Base-by-base conservation (phyloP, 2,888 invertebrate genomes). In the Pristionchus entomophagus region DNA sequence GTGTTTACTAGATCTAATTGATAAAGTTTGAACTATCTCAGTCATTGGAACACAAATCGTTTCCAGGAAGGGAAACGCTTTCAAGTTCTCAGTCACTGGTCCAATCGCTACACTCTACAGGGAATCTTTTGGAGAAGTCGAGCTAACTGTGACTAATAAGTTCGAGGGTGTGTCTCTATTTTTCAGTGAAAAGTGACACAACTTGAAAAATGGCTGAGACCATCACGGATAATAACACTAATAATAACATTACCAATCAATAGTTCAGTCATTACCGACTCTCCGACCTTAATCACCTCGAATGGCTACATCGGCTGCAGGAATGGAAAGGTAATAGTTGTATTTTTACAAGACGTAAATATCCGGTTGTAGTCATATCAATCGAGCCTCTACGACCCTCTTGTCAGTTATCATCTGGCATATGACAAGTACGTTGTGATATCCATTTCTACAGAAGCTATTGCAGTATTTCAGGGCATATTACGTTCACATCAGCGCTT, bases 261-360 rank as follows among this genome's bases (percentile, higher is more conserved):
- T n/a, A n/a, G n/a, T n/a, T 35, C 35, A 65, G 65, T 65, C 1
- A 65, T 65, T 35, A 19, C 19, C 65, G 35, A 65, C 35, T 35
- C 65, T 2, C 35, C 65, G 5, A 65, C 65, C 17, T 65, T 65
- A 6, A 32, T 65, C 19, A 65, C 65, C 19, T 65, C 65, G 12
- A 65, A 65, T 35, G 65, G 65, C 35, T 65, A 65, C 17, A 65
- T 35, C 19, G 65, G 65, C 10, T 65, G 65, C 65, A 65, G 35
- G 35, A 35, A 65, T 17, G 65, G 65, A 5, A 65, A 65, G 65
- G 65, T 65, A 17, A 35, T 12, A 62, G 26, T 0, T 14, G n/a
- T 29, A 29, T 62, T 29, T 62, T 62, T 62, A 29, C 26, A 26
- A 59, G 22, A 59, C 12, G 5, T 59, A 59, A 26, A 59, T 59